phyloP scores from a whole-genome alignment of 2,797 vertebrate genomes.

The Loriculus beryllinus region DNA sequence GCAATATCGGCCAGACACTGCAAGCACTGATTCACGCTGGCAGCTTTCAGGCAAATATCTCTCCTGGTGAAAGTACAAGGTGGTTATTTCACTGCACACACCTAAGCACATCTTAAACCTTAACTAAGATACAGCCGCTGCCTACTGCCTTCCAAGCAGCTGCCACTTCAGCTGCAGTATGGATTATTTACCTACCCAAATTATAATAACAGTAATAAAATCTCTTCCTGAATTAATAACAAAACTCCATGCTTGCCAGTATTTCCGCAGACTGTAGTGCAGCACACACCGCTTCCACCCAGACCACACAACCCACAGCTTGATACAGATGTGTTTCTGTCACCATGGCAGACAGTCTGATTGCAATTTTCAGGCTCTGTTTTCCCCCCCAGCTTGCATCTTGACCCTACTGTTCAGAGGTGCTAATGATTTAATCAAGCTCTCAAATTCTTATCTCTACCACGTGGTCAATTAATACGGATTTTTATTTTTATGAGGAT shows the following conservation, averaged over 20 bases:
- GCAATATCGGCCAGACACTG: not conserved
- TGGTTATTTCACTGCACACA: not conserved
- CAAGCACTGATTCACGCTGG: not conserved
- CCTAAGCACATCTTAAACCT: not conserved
- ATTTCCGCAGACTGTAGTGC: not conserved
- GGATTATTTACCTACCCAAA: not conserved
- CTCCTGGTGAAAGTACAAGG: not conserved
- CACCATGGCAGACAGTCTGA: not conserved
- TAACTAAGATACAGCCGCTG: not conserved
- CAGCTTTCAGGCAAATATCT: not conserved
- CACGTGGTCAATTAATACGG: constrained; percentile 72
- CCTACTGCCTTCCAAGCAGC: not conserved
- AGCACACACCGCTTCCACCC: not conserved
- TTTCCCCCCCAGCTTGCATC: not conserved
- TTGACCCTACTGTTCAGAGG: not conserved
- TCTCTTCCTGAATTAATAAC: not conserved
- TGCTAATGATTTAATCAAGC: constrained; percentile 57
- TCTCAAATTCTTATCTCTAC: constrained; percentile 59
- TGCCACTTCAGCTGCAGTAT: not conserved
- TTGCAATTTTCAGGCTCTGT: constrained; percentile 11
- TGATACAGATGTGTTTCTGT: not conserved
- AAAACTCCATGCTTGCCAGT: not conserved
- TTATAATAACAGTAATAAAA: not conserved
- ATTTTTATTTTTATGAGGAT: constrained; percentile 73
- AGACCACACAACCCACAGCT: not conserved